Evolutionary conservation across 2,888 invertebrate genomes (phyloP).

Genomic region (Pterostichus madidus): DNA sequence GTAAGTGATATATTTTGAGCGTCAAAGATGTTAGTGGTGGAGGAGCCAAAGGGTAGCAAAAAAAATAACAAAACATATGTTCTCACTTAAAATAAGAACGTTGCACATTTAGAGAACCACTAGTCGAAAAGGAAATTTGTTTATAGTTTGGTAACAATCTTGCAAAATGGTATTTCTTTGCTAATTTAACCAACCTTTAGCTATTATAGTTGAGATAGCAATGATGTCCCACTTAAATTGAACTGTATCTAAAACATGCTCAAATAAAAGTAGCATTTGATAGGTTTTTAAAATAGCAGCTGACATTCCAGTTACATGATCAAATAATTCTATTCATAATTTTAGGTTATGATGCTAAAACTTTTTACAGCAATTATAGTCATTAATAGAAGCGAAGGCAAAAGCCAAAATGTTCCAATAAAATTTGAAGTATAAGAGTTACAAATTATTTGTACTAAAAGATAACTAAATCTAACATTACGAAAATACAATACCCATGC

Average conservation of each 20-base stretch:
- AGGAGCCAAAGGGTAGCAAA: too few species aligned
- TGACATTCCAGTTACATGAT: constrained; percentile 28
- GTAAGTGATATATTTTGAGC: too few species aligned
- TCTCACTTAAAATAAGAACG: too few species aligned
- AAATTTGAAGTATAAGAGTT: constrained; percentile 44
- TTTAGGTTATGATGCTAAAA: not conserved
- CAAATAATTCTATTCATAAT: not conserved
- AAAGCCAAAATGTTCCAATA: constrained; percentile 38
- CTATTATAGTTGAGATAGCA: too few species aligned
- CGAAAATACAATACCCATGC: constrained; percentile 22
- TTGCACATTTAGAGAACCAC: too few species aligned
- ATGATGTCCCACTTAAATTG: too few species aligned
- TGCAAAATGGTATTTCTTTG: too few species aligned
- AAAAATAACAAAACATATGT: too few species aligned
- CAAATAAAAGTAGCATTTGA: constrained; percentile 19
- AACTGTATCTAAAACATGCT: constrained; percentile 48
- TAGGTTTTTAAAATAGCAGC: constrained; percentile 23
- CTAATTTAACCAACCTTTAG: too few species aligned
- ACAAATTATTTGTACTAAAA: constrained; percentile 40
- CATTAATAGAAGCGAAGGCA: constrained; percentile 15
- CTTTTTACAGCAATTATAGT: not conserved
- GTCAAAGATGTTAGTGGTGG: too few species aligned
- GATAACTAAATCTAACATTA: not conserved
- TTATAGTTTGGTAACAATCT: too few species aligned
- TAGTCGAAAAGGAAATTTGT: too few species aligned